These are phyloP conservation scores for Drosophila greeni DNA, from an alignment of 2,888 invertebrate species.

Conservation along the genomic window DNA sequence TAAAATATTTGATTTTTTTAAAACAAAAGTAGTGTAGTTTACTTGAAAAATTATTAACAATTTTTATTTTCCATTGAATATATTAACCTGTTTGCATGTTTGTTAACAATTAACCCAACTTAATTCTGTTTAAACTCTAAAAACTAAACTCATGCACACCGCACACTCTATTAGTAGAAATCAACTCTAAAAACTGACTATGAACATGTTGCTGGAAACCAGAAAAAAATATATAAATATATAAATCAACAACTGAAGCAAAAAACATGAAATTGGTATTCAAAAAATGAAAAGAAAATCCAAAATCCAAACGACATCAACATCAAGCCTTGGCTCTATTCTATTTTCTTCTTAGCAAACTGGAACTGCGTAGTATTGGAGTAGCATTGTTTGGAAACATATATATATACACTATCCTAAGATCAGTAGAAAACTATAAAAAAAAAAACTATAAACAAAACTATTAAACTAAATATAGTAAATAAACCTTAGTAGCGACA, in stretches of 20 bases:
- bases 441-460: too few relatives aligned
- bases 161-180: slow-evolving; percentile 45
- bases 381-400: slow-evolving; percentile 53
- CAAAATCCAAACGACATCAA: slow-evolving; percentile 53
- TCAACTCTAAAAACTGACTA: slow-evolving; percentile 70
- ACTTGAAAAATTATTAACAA: background rate
- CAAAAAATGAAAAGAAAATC: slow-evolving; percentile 44
- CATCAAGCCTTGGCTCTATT: slow-evolving; percentile 64
- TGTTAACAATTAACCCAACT: slow-evolving; percentile 13
- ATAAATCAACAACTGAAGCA: slow-evolving; percentile 33
- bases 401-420: slow-evolving; percentile 21
- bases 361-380: slow-evolving; percentile 67
- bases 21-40: background rate
- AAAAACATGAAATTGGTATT: slow-evolving; percentile 67
- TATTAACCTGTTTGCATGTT: slow-evolving; percentile 19
- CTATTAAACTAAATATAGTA: slow-evolving; percentile 16
- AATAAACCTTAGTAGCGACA: background rate
- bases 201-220: slow-evolving; percentile 75
- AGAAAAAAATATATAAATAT: slow-evolving; percentile 23
- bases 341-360: slow-evolving; percentile 61
- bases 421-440: slow-evolving; percentile 54
- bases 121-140: slow-evolving; percentile 7
- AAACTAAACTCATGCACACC: slow-evolving; percentile 38
- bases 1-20: background rate
- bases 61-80: background rate